Percentiles rank a stretch among this genome's conserved stretches.
Conservation (phyloP, 2,888 invertebrate genomes). For the Cantharis lateralis region DNA sequence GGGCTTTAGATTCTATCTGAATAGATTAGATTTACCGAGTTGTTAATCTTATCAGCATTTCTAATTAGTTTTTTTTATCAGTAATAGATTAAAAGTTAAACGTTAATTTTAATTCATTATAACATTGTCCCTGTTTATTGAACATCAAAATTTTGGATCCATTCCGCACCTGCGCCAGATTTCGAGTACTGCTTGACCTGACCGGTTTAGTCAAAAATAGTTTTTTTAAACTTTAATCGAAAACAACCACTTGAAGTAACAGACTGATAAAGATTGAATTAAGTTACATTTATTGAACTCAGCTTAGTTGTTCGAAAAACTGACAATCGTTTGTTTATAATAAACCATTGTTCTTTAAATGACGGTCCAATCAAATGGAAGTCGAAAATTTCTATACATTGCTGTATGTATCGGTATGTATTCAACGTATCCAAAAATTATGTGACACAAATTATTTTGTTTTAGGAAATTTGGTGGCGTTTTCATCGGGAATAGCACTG, state of each 20-base stretch:
- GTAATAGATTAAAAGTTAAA: no score
- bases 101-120: no score
- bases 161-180: no score
- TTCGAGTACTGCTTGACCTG: background rate
- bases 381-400: background rate
- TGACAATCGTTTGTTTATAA: background rate
- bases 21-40: no score
- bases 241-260: background rate
- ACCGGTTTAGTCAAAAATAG: background rate
- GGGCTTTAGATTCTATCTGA: no score
- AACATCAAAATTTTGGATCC: no score
- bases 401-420: background rate
- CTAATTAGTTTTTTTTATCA: no score
- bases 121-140: no score
- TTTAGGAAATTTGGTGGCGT: conserved; percentile 53
- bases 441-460: no score
- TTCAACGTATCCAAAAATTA: no score
- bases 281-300: background rate
- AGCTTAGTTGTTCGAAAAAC: background rate
- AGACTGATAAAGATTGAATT: background rate
- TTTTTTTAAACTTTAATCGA: background rate
- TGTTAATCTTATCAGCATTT: no score
- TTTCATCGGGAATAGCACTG: conserved; percentile 56
- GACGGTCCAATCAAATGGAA: background rate
- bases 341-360: background rate